Percentiles rank a stretch among this genome's conserved stretches.
Evolutionary conservation across 2,797 vertebrate genomes (phyloP).

Genomic region (Acrossocheilus fasciatus): DNA sequence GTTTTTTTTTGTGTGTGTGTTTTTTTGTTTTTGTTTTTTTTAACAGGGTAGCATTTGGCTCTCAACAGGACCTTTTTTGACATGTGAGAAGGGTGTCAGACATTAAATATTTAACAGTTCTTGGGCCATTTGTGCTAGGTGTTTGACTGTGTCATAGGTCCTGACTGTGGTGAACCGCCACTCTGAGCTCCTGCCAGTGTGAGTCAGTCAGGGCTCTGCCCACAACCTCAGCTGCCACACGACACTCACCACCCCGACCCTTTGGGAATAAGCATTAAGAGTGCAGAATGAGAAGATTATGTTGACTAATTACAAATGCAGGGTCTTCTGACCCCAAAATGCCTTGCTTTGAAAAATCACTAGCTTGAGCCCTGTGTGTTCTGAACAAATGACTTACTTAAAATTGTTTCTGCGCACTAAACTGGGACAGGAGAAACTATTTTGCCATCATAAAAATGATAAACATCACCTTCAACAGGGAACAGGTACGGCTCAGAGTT

Average conservation of each 20-base stretch:
- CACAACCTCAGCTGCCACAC: constrained; percentile 40
- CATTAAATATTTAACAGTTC: constrained; percentile 69
- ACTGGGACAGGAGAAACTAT: neutral
- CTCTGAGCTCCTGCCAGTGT: constrained; percentile 17
- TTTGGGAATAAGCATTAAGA: neutral
- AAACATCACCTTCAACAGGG: neutral
- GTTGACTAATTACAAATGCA: constrained; percentile 58
- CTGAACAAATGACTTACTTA: neutral
- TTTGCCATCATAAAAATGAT: neutral
- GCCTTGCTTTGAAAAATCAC: constrained; percentile 2
- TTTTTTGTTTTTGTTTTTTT: neutral
- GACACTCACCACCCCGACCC: constrained; percentile 9
- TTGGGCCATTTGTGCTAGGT: constrained; percentile 63
- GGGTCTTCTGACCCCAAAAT: constrained; percentile 21
- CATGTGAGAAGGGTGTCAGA: constrained; percentile 63
- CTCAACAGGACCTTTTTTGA: constrained; percentile 45
- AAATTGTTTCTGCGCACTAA: neutral
- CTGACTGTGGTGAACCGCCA: constrained; percentile 49
- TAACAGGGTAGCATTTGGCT: constrained; percentile 62
- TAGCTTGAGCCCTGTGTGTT: neutral
- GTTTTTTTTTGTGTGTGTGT: neutral
- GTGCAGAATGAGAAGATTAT: constrained; percentile 39
- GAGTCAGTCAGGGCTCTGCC: constrained; percentile 30
- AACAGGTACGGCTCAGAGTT: neutral
- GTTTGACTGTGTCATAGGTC: constrained; percentile 50